A percentile compares a stretch with the other conserved stretches of the same genome.
Evolutionary conservation across 2,113 vertebrate genomes (phyloP).

Genomic region (Numida meleagris): DNA sequence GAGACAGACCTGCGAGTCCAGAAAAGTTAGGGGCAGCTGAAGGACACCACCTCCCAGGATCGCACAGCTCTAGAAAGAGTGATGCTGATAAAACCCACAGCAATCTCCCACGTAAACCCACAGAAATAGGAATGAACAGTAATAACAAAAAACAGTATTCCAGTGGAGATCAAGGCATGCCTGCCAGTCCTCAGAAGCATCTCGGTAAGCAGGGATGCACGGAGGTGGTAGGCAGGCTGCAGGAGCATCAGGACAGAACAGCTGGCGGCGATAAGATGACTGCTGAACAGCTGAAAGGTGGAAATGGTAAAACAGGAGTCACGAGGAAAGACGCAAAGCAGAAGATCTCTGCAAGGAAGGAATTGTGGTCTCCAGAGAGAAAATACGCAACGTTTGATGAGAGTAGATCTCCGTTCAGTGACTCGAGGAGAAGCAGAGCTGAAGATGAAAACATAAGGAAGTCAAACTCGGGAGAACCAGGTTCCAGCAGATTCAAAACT

Average conservation of each 20-base stretch:
- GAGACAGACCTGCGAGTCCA: conserved; percentile 78
- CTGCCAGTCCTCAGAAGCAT: conserved; percentile 81
- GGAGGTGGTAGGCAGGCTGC: background rate
- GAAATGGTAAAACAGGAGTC: conserved; percentile 38
- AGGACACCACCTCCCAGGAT: conserved; percentile 44
- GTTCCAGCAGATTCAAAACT: conserved; percentile 65
- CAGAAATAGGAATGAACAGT: background rate
- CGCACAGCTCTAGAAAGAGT: conserved; percentile 70
- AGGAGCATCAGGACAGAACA: background rate
- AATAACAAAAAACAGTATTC: conserved; percentile 9
- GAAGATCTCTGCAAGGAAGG: background rate
- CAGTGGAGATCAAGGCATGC: conserved; percentile 31
- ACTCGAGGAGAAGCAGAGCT: background rate
- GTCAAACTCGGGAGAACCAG: background rate
- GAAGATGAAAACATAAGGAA: conserved; percentile 29
- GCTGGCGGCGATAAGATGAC: background rate
- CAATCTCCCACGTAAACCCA: conserved; percentile 24
- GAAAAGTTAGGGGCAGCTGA: conserved; percentile 50
- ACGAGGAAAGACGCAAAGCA: conserved; percentile 23
- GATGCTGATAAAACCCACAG: conserved; percentile 50
- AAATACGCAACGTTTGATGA: background rate
- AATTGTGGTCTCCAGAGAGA: conserved; percentile 36
- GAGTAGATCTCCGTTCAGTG: background rate
- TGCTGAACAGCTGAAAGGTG: conserved; percentile 63
- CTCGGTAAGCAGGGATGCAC: conserved; percentile 53